A percentile compares a stretch with the other conserved stretches of the same genome.
phyloP scores from a whole-genome alignment of 2,113 vertebrate genomes.

The Seriola aureovittata region DNA sequence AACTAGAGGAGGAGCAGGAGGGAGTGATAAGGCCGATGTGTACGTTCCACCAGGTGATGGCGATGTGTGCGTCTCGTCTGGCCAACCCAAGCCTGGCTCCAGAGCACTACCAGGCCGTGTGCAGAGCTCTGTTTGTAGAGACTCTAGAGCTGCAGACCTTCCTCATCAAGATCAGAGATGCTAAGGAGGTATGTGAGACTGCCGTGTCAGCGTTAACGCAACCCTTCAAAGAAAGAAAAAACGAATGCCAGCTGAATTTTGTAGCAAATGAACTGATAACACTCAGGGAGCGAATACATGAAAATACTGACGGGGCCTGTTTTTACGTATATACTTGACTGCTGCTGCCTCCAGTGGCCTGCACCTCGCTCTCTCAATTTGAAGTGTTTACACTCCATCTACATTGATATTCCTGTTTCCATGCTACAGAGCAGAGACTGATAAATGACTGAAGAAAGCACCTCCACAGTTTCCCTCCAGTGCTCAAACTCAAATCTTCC shows the following conservation, averaged over 20 bases:
- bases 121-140: slow-evolving; percentile 92
- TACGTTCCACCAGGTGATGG: slow-evolving; percentile 90
- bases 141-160: slow-evolving; percentile 95
- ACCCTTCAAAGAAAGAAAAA: background rate
- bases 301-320: background rate
- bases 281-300: background rate
- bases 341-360: background rate
- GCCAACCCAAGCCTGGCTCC: slow-evolving; percentile 86
- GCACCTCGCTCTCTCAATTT: background rate
- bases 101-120: slow-evolving; percentile 94
- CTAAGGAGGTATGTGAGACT: slow-evolving; percentile 88
- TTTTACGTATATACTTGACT: background rate
- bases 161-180: slow-evolving; percentile 90
- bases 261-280: background rate
- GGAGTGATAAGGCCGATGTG: slow-evolving; percentile 80
- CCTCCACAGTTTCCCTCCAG: background rate
- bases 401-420: slow-evolving; percentile 36
- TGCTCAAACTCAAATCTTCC: too few species aligned
- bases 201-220: background rate
- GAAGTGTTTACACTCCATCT: background rate
- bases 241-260: too few species aligned
- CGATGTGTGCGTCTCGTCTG: slow-evolving; percentile 88
- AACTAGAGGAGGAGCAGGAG: slow-evolving; percentile 61
- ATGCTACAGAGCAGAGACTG: slow-evolving; percentile 11
- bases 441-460: slow-evolving; percentile 7